Conservation (phyloP, 2,113 vertebrate species). For the Antigone vipio region DNA sequence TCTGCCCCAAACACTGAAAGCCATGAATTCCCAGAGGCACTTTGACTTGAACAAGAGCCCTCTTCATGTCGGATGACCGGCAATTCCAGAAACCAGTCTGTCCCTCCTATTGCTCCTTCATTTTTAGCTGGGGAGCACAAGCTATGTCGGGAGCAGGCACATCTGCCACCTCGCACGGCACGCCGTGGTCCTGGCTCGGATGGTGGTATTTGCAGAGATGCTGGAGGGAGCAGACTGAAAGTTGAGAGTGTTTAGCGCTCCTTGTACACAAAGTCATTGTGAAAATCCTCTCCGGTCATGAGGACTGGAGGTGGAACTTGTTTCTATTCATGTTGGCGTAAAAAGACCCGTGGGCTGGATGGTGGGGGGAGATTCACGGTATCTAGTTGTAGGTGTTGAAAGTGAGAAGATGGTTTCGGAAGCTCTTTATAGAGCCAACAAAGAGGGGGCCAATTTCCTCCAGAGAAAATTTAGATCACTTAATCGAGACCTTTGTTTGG, state of each 20-base stretch:
- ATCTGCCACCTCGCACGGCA: accelerated
- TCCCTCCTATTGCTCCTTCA: accelerated
- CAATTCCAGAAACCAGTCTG: background rate
- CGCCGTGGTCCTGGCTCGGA: accelerated
- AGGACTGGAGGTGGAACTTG: background rate
- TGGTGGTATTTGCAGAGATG: background rate
- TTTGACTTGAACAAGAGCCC: background rate
- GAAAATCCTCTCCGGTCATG: background rate
- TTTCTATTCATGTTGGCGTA: background rate
- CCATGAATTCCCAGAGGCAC: background rate
- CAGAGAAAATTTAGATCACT: background rate
- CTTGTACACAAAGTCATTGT: background rate
- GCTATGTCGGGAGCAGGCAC: background rate
- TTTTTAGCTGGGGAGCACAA: background rate
- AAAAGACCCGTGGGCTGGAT: background rate
- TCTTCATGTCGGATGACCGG: background rate
- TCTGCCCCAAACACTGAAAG: background rate
- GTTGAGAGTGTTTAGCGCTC: background rate
- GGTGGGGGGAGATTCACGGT: background rate
- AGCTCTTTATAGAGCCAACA: background rate
- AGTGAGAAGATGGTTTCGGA: background rate
- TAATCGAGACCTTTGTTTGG: background rate
- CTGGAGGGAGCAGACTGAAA: background rate
- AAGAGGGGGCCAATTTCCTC: background rate
- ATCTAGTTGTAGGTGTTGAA: background rate